Evolutionary conservation across 30 jellyfish, hydroid and myxozoan genomes (phyloP), one percentile per base, ranked within the genome.

Genomic region (Hydractinia symbiolongicarpus): DNA sequence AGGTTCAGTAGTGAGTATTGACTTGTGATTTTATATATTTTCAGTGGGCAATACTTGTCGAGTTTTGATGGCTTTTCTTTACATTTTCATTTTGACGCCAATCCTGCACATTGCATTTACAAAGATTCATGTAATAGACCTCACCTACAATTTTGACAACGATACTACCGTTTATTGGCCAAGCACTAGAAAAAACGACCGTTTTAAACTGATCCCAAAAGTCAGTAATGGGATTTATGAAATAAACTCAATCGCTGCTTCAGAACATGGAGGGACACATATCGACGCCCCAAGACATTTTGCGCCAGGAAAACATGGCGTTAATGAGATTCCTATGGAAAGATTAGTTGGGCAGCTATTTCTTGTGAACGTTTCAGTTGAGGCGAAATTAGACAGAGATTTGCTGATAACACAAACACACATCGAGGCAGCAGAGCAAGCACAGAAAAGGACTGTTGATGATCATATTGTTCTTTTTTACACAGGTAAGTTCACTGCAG

Each of bases 261-360:
- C 96, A 4, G 96, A 89, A 57, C 96, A 89, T 70, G 89, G 91
- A 51, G 96, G 96, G 10, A 89, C 96, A 49, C 96, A 89, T 61
- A 50, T 89, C 19, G 96, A 89, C 57, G 96, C 96, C 17, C 96
- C 96, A 17, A 82, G 95, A 10, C 96, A 89, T 70, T 89, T 89
- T 76, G 85, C 55, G 11, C 84, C 86, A 13, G 95, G 95, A 5
- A 86, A 82, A 49, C 62, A 82, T n/a, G 78, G 95, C 55, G 91
- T 77, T n/a, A 64, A 64, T 53, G 83, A 78, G 9, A 85, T 85
- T 7, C 93, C 97, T 19, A 78, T 90, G 51, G 53, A 79, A 4
- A 61, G 76, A 44, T 78, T 90, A 62, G 79, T 90, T 79, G 94
- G 93, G 4, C 6, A 51, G 5, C 70, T 85, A 50, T 81, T 85